Evolutionary conservation across 1,140 invertebrate species (phyloP).

Genomic region (Euwallacea fornicatus): DNA sequence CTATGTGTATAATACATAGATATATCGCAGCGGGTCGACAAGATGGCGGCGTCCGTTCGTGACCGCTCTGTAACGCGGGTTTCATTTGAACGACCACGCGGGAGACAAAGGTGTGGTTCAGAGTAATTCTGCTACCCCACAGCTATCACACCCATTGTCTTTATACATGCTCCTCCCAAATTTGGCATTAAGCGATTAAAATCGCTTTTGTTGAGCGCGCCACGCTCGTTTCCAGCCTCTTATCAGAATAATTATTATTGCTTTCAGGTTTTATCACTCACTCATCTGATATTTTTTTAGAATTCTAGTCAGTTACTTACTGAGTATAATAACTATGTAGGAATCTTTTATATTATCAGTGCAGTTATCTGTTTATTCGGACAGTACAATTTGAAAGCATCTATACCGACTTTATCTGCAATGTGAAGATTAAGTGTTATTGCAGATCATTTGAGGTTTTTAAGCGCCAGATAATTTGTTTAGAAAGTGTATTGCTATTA

Average conservation of each 20-base stretch:
- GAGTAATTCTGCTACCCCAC: constrained; percentile 39
- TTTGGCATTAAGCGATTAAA: constrained; percentile 20
- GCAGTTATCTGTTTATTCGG: no score
- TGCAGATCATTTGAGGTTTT: no score
- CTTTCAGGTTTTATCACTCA: no score
- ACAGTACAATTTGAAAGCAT: no score
- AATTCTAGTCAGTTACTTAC: no score
- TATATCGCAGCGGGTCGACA: constrained; percentile 42
- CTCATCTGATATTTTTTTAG: no score
- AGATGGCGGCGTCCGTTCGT: constrained; percentile 40
- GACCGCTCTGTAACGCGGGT: constrained; percentile 36
- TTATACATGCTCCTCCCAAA: constrained; percentile 44
- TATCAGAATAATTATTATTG: background rate
- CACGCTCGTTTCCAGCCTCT: background rate
- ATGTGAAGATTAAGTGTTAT: no score
- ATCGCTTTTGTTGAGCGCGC: constrained; percentile 6
- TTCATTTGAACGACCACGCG: constrained; percentile 38
- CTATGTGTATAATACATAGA: constrained; percentile 32
- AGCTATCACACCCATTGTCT: constrained; percentile 46
- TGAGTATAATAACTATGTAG: no score
- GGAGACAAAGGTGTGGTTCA: constrained; percentile 45
- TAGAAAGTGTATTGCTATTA: no score
- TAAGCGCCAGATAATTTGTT: no score
- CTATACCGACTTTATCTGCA: no score
- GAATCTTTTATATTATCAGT: no score